These are phyloP conservation scores for Crocodylus rhombifer DNA, from an alignment of 2,797 vertebrate species.

Conservation along the genomic window DNA sequence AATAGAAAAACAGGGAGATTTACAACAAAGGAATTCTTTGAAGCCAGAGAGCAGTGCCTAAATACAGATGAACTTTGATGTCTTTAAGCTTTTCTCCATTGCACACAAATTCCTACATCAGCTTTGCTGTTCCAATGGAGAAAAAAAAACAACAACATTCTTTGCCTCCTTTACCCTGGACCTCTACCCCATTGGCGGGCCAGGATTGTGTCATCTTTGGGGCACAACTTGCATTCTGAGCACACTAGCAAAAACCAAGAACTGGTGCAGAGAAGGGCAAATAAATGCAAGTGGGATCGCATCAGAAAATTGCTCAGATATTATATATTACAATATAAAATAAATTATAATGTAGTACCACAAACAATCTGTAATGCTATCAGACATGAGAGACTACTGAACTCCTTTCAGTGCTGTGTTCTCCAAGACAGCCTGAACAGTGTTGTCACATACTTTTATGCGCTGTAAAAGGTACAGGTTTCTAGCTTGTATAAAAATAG, in stretches of 20 bases:
- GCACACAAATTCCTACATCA: not conserved
- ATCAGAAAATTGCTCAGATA: not conserved
- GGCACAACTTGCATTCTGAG: not conserved
- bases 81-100: not conserved
- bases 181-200: not conserved
- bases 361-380: not conserved
- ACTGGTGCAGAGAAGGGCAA: not conserved
- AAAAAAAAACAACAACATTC: too few relatives aligned
- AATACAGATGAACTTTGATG: rapidly evolving
- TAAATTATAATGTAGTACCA: not conserved
- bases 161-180: too few relatives aligned
- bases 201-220: not conserved
- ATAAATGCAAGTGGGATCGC: not conserved
- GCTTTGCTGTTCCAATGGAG: not conserved
- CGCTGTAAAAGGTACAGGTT: too few relatives aligned
- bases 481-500: not conserved
- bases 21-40: not conserved
- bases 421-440: not conserved
- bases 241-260: not conserved
- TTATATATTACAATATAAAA: not conserved
- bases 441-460: too few relatives aligned
- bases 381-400: not conserved
- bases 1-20: not conserved
- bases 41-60: not conserved
- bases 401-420: not conserved